Evolutionary conservation across 2,888 invertebrate species (phyloP).

Genomic region (Mythimna lalbum): DNA sequence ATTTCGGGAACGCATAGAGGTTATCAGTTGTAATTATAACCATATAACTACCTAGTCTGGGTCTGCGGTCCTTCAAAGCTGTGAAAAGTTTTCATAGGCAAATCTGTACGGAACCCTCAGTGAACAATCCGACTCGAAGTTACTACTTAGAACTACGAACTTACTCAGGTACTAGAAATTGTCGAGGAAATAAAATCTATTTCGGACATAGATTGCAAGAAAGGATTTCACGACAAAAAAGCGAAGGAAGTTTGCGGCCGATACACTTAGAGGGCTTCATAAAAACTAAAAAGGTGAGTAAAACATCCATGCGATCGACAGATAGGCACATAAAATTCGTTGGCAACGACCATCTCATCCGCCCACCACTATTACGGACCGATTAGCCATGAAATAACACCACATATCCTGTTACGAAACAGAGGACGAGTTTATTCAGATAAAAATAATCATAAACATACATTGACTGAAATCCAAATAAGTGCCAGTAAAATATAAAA

Average conservation of each 20-base stretch:
- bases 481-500: slow-evolving; percentile 27
- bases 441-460: slow-evolving; percentile 58
- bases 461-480: slow-evolving; percentile 60
- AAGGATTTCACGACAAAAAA: not conserved
- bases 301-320: slow-evolving; percentile 17
- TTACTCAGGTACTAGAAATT: no score
- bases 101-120: no score
- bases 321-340: slow-evolving; percentile 36
- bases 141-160: no score
- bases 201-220: not conserved
- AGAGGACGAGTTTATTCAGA: slow-evolving; percentile 64
- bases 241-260: slow-evolving; percentile 37
- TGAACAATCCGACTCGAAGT: no score
- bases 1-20: no score
- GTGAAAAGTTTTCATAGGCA: no score
- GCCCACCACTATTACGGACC: slow-evolving; percentile 26
- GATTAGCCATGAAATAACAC: slow-evolving; percentile 62
- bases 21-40: no score
- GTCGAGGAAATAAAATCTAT: not conserved
- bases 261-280: slow-evolving; percentile 23
- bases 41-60: no score
- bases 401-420: slow-evolving; percentile 65
- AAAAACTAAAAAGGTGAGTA: slow-evolving; percentile 3
- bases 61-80: no score
- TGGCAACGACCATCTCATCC: slow-evolving; percentile 32